phyloP scores from a whole-genome alignment of 2,797 vertebrate species.

The Tinamus major region DNA sequence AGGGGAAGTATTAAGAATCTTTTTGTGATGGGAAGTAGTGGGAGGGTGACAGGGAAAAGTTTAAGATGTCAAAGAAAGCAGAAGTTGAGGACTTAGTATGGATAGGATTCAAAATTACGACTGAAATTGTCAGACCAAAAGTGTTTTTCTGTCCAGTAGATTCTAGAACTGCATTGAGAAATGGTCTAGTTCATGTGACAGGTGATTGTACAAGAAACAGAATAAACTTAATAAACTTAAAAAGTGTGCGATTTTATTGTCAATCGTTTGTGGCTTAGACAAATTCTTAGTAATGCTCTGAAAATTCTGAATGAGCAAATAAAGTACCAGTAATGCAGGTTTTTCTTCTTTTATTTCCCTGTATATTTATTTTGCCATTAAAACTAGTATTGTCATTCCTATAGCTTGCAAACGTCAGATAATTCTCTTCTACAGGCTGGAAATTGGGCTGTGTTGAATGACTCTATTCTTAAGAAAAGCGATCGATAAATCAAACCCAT shows the following conservation, averaged over 20 bases:
- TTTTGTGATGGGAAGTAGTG: not conserved
- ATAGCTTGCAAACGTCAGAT: not conserved
- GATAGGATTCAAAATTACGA: not conserved
- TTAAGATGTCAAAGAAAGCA: not conserved
- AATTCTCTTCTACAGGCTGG: not conserved
- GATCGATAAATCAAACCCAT: not conserved
- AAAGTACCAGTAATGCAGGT: too few relatives aligned
- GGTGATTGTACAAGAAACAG: not conserved
- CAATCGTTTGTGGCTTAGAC: not conserved
- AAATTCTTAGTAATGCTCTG: not conserved
- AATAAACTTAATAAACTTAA: not conserved
- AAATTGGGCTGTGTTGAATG: not conserved
- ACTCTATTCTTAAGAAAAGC: not conserved
- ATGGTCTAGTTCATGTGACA: not conserved
- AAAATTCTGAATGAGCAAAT: not conserved
- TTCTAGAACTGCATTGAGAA: fast-evolving
- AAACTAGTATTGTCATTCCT: not conserved
- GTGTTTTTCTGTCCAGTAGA: not conserved
- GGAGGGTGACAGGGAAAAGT: not conserved
- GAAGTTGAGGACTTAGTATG: not conserved
- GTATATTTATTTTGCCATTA: not conserved
- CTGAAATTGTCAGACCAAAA: not conserved
- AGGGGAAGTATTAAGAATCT: not conserved
- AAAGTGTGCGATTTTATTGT: fast-evolving
- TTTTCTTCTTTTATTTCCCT: not conserved